Percentiles rank a stretch among this genome's conserved stretches.
phyloP scores from a whole-genome alignment of 2,888 invertebrate genomes.

The Cephus pygmeus region DNA sequence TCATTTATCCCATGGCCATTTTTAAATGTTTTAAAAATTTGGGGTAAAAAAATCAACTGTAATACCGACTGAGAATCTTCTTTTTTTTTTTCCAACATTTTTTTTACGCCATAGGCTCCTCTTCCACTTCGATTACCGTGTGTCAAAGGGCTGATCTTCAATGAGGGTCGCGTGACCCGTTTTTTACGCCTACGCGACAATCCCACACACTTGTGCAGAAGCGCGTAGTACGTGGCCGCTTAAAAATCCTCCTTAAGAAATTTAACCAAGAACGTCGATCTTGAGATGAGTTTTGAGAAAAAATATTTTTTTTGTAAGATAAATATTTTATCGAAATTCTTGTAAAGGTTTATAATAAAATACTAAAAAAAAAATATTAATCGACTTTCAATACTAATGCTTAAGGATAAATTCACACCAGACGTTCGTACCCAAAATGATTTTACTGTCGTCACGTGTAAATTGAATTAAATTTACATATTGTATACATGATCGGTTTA shows the following conservation, averaged over 20 bases:
- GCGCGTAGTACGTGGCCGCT: not conserved
- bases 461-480: not conserved
- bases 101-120: not conserved
- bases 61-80: not conserved
- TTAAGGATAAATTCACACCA: not conserved
- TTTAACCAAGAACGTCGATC: conserved; percentile 25
- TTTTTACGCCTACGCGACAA: conserved; percentile 41
- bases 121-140: conserved; percentile 35
- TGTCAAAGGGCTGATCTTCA: conserved; percentile 49
- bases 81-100: not conserved
- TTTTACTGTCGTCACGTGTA: not conserved
- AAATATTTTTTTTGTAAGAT: not conserved
- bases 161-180: conserved; percentile 47
- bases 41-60: not conserved
- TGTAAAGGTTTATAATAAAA: conserved; percentile 26
- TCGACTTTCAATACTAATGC: no score
- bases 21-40: not conserved
- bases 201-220: conserved; percentile 19
- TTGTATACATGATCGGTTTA: not conserved
- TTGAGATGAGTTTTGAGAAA: not conserved
- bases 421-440: not conserved
- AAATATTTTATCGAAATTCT: not conserved
- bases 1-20: not conserved
- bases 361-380: no score
- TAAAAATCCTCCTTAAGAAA: not conserved